Base-by-base conservation (phyloP, 2,113 vertebrate species). In the Gymnobelideus leadbeateri region DNA sequence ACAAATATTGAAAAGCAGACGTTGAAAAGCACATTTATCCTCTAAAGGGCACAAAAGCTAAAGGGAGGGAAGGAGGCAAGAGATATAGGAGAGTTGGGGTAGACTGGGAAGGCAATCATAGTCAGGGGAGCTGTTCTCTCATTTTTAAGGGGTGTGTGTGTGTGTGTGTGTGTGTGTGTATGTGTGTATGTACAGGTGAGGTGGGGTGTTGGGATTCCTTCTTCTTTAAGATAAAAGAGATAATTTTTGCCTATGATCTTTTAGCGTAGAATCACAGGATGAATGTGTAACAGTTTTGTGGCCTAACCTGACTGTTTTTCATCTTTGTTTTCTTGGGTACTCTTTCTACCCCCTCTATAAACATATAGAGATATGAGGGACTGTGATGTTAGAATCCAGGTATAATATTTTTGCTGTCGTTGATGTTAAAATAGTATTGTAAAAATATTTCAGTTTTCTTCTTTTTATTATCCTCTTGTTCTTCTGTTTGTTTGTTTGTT, bases 1-100 rank as follows among this genome's bases (percentile, higher is more conserved):
- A 96, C 89, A 94, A 93, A 95, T 92, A 55, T 91, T 96, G 92
- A 93, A 43, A 84, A 90, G 68, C 19, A 61, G 89, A 61, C 55
- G n/a, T 95, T 37, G n/a, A n/a, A n/a, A n/a, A n/a, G n/a, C n/a
- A n/a, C 89, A 89, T 91, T 95, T 96, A 50, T 55, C 68, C 52
- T 55, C 37, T 26, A 92, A 96, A 93, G 51, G 53, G 54, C 89
- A 94, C 24, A 91, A 95, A 31, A 91, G 49, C 89, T 94, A 52
- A 95, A 94, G 28, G 90, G 92, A n/a, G 91, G 68, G 68, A 77
- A 94, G 46, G 89, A 8, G 92, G 91, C 92, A 91, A 61, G 50
- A 49, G 23, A 49, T 25, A 51, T 84, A 37, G 90, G 93, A 90
- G 31, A 96, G 47, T 89, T 93, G 51, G 23, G 28, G 54, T 94